A percentile compares a stretch with the other conserved stretches of the same genome.
These are phyloP conservation scores for Torymus auratus DNA, from an alignment of 2,888 invertebrate genomes.

Conservation along the genomic window DNA sequence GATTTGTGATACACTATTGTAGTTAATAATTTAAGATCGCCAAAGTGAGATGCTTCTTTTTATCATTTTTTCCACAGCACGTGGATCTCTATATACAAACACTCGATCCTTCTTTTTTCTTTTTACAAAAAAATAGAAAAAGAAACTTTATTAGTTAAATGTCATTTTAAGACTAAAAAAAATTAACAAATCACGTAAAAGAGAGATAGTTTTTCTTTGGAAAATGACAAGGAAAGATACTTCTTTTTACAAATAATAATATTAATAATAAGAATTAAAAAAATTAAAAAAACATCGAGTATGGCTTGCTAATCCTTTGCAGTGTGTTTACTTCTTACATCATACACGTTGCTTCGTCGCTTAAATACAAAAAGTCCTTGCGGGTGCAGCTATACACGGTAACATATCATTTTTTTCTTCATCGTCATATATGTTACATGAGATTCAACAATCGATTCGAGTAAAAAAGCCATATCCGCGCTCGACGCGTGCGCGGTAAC, in stretches of 20 bases:
- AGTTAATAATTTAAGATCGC: constrained; percentile 60
- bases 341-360: constrained; percentile 68
- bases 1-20: constrained; percentile 60
- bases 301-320: constrained; percentile 70
- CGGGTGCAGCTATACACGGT: constrained; percentile 72
- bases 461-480: constrained; percentile 75
- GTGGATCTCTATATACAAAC: constrained; percentile 53
- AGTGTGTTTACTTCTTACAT: constrained; percentile 68
- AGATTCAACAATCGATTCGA: constrained; percentile 74
- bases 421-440: constrained; percentile 70
- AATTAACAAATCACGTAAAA: constrained; percentile 51
- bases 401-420: constrained; percentile 65
- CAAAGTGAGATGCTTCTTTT: constrained; percentile 59
- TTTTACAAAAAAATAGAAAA: constrained; percentile 53
- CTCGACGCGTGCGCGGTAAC: constrained; percentile 72
- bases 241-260: constrained; percentile 52
- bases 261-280: constrained; percentile 36
- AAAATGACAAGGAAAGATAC: constrained; percentile 57
- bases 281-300: constrained; percentile 63
- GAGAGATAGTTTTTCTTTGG: constrained; percentile 54
- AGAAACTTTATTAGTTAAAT: constrained; percentile 37
- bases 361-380: constrained; percentile 71
- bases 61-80: constrained; percentile 39
- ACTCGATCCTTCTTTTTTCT: constrained; percentile 46
- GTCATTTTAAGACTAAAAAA: constrained; percentile 39